Evolutionary conservation across 2,888 invertebrate species (phyloP).

Genomic region (Andrena chrysosceles): DNA sequence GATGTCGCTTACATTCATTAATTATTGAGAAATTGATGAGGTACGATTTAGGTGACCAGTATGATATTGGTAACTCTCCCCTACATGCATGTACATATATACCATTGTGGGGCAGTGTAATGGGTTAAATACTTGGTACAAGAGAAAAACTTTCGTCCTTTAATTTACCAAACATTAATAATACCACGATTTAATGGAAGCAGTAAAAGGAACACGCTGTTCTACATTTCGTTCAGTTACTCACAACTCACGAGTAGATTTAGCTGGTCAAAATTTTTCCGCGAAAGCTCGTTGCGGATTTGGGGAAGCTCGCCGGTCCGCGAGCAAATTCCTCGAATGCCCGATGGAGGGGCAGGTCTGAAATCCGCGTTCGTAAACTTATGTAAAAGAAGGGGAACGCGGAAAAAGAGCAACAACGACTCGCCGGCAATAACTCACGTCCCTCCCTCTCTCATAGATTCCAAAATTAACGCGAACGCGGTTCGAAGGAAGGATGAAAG

Average conservation of each 20-base stretch:
- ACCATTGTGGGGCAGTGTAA: no score
- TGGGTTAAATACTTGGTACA: no score
- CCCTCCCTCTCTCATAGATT: not conserved
- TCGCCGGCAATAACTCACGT: conserved; percentile 22
- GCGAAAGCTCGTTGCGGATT: not conserved
- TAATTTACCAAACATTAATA: not conserved
- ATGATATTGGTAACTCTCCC: no score
- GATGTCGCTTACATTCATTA: no score
- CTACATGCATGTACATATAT: no score
- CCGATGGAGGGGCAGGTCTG: not conserved
- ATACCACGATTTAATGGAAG: not conserved
- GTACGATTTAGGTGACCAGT: no score
- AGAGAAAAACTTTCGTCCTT: not conserved
- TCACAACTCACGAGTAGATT: no score
- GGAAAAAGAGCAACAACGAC: not conserved
- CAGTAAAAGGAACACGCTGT: not conserved
- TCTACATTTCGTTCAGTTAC: not conserved
- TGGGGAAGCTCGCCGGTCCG: not conserved
- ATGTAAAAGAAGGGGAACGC: conserved; percentile 15
- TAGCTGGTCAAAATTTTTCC: not conserved
- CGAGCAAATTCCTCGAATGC: conserved; percentile 29
- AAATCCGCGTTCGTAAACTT: conserved; percentile 30
- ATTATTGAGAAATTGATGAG: no score
- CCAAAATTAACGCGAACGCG: conserved; percentile 43
- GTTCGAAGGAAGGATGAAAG: conserved; percentile 33